Percentiles rank a stretch among this genome's conserved stretches.
phyloP scores from a whole-genome alignment of 2,113 vertebrate genomes.

The Otocyon megalotis region DNA sequence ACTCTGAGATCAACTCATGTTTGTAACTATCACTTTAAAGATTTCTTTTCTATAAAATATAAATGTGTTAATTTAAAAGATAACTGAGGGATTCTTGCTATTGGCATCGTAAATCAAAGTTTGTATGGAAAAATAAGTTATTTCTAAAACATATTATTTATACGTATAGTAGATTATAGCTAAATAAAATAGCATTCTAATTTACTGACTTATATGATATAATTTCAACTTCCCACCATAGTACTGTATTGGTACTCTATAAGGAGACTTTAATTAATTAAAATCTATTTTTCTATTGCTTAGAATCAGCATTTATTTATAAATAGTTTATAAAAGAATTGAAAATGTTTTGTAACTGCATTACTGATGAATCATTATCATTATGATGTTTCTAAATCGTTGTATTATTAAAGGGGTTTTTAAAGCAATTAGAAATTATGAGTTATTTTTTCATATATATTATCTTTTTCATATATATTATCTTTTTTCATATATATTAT shows the following conservation, averaged over 20 bases:
- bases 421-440: not conserved
- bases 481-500: not conserved
- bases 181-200: not conserved
- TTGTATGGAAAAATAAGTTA: not conserved
- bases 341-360: not conserved
- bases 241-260: not conserved
- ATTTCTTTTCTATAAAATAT: not conserved
- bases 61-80: not conserved
- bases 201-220: not conserved
- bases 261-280: constrained; percentile 11
- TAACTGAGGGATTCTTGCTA: not conserved
- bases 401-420: not conserved
- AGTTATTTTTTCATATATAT: not conserved
- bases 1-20: not conserved
- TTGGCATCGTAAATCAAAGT: not conserved
- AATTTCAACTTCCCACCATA: not conserved
- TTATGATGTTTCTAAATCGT: not conserved
- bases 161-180: not conserved
- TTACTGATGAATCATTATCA: not conserved
- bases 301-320: not conserved
- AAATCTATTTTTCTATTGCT: not conserved
- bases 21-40: not conserved
- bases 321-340: not conserved
- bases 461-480: not conserved
- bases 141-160: not conserved